Evolutionary conservation across 1,140 invertebrate species (phyloP).

Genomic region (Parasteatoda tepidariorum): DNA sequence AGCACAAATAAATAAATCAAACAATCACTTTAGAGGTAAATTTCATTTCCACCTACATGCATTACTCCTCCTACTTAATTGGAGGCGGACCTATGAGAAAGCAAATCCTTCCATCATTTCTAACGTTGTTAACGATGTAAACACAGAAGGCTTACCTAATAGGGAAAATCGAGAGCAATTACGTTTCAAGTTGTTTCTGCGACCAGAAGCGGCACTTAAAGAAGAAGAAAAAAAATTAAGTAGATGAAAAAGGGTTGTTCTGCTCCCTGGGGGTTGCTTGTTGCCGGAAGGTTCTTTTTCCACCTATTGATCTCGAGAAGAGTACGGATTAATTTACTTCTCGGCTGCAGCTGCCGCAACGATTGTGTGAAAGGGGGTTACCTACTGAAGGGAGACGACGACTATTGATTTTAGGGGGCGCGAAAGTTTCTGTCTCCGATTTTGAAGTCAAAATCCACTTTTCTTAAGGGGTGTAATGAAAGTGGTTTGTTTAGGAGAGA

Average conservation of each 20-base stretch:
- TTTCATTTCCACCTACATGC: too few species aligned
- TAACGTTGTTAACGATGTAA: not conserved
- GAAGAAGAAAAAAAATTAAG: too few species aligned
- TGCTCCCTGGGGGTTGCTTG: not conserved
- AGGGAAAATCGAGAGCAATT: not conserved
- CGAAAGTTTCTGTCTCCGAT: not conserved
- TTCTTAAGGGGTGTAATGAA: not conserved
- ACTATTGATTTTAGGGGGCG: slow-evolving; percentile 39
- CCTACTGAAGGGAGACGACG: not conserved
- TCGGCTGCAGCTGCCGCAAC: not conserved
- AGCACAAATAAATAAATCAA: too few species aligned
- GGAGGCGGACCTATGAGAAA: too few species aligned
- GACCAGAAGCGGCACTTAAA: too few species aligned
- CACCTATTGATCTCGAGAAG: not conserved
- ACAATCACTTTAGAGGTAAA: too few species aligned
- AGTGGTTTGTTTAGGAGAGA: too few species aligned
- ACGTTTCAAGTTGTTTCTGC: too few species aligned
- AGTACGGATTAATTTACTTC: not conserved
- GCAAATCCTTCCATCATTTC: too few species aligned
- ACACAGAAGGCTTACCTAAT: not conserved
- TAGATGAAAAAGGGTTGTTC: too few species aligned
- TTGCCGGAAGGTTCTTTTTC: not conserved
- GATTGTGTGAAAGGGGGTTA: not conserved
- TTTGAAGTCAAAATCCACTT: slow-evolving; percentile 12
- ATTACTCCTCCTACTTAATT: too few species aligned